Evolutionary conservation across 2,113 vertebrate genomes (phyloP).

Genomic region (Nothoprocta perdicaria): DNA sequence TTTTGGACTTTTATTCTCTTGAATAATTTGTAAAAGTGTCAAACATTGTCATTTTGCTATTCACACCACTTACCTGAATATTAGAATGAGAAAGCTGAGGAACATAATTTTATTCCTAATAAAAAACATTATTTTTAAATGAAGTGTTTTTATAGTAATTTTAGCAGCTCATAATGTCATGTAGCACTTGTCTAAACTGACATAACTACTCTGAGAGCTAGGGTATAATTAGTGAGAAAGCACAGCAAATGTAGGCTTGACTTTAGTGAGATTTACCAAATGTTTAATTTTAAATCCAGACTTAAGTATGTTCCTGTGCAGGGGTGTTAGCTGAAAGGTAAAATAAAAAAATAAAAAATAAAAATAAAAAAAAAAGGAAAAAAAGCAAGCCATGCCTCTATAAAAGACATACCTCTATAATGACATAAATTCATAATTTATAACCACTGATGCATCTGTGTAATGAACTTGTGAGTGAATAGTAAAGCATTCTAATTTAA

Average conservation of each 20-base stretch:
- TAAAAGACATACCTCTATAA: not conserved
- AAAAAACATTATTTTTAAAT: slow-evolving; percentile 21
- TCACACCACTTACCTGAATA: slow-evolving; percentile 15
- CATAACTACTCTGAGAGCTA: not conserved
- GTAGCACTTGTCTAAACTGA: not conserved
- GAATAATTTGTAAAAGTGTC: not conserved
- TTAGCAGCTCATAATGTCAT: slow-evolving; percentile 15
- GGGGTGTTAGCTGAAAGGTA: not conserved
- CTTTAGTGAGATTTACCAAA: slow-evolving; percentile 6
- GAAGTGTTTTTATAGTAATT: slow-evolving; percentile 17
- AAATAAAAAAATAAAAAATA: not conserved
- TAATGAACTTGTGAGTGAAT: not conserved
- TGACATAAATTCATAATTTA: not conserved
- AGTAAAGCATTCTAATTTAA: not conserved
- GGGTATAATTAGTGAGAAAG: slow-evolving; percentile 2
- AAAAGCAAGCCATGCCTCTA: no score
- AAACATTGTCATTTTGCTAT: slow-evolving; percentile 5
- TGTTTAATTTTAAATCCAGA: not conserved
- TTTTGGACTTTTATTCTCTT: not conserved
- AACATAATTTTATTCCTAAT: slow-evolving; percentile 1
- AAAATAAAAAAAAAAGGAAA: not conserved
- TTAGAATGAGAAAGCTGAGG: slow-evolving; percentile 9
- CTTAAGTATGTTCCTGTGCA: not conserved
- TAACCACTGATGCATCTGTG: not conserved
- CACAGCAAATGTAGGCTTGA: not conserved